phyloP scores from a whole-genome alignment of 2,888 invertebrate species.

The Diloba caeruleocephala region DNA sequence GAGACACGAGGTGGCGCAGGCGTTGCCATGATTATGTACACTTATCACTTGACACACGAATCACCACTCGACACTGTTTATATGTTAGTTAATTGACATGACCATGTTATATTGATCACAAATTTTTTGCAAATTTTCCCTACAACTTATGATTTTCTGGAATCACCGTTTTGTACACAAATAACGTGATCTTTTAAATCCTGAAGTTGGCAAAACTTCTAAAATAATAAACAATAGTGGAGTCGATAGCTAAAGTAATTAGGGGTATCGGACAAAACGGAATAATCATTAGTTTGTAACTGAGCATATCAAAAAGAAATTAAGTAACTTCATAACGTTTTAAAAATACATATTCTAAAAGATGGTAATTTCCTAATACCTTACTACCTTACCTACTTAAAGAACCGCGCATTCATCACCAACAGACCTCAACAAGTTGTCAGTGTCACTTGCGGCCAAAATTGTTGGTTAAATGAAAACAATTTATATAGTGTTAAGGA shows the following conservation, averaged over 20 bases:
- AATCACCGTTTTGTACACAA: too few species aligned
- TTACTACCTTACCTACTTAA: too few species aligned
- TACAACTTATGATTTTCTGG: too few species aligned
- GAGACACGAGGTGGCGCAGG: slow-evolving; percentile 81
- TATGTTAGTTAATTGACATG: slow-evolving; percentile 29
- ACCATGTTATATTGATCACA: not conserved
- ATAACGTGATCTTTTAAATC: slow-evolving; percentile 2
- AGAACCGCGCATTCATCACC: too few species aligned
- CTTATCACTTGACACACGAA: slow-evolving; percentile 21
- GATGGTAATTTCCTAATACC: too few species aligned
- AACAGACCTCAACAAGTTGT: too few species aligned
- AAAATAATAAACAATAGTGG: not conserved
- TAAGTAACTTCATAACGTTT: too few species aligned
- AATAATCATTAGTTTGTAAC: not conserved
- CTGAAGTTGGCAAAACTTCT: slow-evolving; percentile 27
- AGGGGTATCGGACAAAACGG: slow-evolving; percentile 2
- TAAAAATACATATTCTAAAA: too few species aligned
- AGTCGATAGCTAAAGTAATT: not conserved
- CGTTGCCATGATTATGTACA: slow-evolving; percentile 67
- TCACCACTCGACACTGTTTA: slow-evolving; percentile 23
- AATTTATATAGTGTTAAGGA: too few species aligned
- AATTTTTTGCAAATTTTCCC: too few species aligned
- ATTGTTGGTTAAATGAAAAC: too few species aligned
- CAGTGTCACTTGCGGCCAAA: too few species aligned
- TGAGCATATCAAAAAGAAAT: not conserved